Percentiles rank a stretch among this genome's conserved stretches.
Conservation (phyloP, 2,888 invertebrate species). For the Digitonthophagus gazella region DNA sequence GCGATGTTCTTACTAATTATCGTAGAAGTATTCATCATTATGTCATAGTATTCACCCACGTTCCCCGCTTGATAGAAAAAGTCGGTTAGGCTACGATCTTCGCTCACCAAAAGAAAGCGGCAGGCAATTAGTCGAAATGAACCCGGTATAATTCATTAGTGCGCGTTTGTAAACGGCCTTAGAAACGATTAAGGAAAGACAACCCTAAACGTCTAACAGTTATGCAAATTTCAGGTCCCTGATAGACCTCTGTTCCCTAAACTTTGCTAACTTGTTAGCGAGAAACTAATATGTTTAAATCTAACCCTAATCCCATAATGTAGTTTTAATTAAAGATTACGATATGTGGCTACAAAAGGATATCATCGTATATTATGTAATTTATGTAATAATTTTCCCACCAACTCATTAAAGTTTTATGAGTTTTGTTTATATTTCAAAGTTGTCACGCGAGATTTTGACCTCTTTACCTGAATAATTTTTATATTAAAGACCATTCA, state of each 20-base stretch:
- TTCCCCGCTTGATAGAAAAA: not conserved
- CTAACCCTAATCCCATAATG: constrained; percentile 8
- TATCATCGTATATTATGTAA: too few relatives aligned
- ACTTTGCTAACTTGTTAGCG: constrained; percentile 4
- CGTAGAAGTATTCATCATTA: constrained; percentile 17
- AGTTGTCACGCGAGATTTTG: too few relatives aligned
- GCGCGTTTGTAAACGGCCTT: constrained; percentile 7
- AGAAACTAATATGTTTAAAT: constrained; percentile 14
- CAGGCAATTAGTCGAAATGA: constrained; percentile 11
- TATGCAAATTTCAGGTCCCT: not conserved
- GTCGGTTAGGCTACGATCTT: too few relatives aligned
- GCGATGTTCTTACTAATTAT: constrained; percentile 8
- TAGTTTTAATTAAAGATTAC: constrained; percentile 10
- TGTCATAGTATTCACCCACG: constrained; percentile 14
- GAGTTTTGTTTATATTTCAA: too few relatives aligned
- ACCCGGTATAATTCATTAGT: constrained; percentile 13
- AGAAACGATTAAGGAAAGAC: constrained; percentile 8
- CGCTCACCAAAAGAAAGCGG: not conserved
- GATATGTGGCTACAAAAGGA: too few relatives aligned
- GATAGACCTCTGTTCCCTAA: constrained; percentile 15
- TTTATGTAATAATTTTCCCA: too few relatives aligned
- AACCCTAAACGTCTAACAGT: constrained; percentile 11
- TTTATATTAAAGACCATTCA: too few relatives aligned
- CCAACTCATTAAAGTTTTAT: too few relatives aligned
- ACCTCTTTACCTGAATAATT: too few relatives aligned